These are phyloP conservation scores for Pseudococcus longispinus DNA, from an alignment of 2,888 invertebrate species.

Conservation along the genomic window DNA sequence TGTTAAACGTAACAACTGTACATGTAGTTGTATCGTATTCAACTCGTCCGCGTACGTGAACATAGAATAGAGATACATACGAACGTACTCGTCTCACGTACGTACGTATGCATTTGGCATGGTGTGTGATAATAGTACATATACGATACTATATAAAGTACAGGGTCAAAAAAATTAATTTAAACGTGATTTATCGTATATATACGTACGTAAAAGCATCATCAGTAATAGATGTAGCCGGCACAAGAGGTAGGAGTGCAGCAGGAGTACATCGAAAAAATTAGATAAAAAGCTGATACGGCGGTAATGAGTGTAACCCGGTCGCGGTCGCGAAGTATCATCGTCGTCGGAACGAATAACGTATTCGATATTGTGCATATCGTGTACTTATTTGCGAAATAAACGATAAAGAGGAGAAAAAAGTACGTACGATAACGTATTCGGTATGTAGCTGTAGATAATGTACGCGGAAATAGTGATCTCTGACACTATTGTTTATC, in stretches of 20 bases:
- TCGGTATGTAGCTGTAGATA: background rate
- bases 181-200: background rate
- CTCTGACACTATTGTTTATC: conserved; percentile 8
- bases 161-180: background rate
- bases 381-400: background rate
- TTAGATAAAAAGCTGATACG: background rate
- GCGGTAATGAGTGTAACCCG: background rate
- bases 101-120: background rate
- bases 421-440: background rate
- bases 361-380: background rate
- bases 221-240: background rate
- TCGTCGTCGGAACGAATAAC: background rate
- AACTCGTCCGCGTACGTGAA: background rate
- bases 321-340: background rate
- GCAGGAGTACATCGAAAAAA: background rate
- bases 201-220: background rate
- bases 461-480: conserved; percentile 8
- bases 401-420: background rate
- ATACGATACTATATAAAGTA: background rate
- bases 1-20: background rate
- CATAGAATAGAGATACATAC: too few relatives aligned
- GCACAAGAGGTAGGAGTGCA: background rate
- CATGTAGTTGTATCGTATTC: background rate
- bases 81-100: too few relatives aligned
- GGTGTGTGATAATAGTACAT: background rate